Evolutionary conservation across 2,888 invertebrate species (phyloP), one percentile per base, ranked within the genome.

Genomic region (Helleia helle): DNA sequence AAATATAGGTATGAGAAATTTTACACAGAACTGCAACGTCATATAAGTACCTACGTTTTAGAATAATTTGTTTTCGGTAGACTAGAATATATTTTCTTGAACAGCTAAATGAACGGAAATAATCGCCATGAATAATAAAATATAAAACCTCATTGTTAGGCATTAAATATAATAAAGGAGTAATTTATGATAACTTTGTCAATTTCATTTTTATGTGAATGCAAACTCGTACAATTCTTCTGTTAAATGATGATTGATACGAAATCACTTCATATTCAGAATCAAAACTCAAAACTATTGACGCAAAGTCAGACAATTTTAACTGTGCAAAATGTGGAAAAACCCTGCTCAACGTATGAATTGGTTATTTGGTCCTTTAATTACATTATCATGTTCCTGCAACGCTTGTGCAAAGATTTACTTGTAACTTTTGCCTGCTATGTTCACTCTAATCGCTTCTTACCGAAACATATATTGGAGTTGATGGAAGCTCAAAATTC

Each of bases 301-400:
- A 6, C 3, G n/a, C 2, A 22, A 22, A 4, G 22, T 22, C 4
- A 6, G 1, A 22, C 1, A 7, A 8, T 13, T 14, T 50, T 36
- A 54, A 72, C 55, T 62, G 65, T 66, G n/a, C n/a, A n/a, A n/a
- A 67, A 47, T 58, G 50, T 62, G 42, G 27, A 46, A 40, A 17
- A 60, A 25, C 26, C 52, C 13, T 51, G 56, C 42, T 47, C 73
- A 51, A 70, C 66, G 80, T 81, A 81, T 66, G 79, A 65, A 58
- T 59, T 60, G 48, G 55, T 77, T 65, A 59, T 51, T 60, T 72
- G 64, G 64, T 67, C 70, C 42, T 51, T 68, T 55, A 49, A 44
- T 56, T 77, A 79, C 51, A 49, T 59, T 48, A 61, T 55, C 65
- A 71, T 71, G 68, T 77, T 71, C 50, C 38, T 62, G 9, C 47